These are phyloP conservation scores for Plodia interpunctella DNA, from an alignment of 1,140 invertebrate species.

Conservation along the genomic window DNA sequence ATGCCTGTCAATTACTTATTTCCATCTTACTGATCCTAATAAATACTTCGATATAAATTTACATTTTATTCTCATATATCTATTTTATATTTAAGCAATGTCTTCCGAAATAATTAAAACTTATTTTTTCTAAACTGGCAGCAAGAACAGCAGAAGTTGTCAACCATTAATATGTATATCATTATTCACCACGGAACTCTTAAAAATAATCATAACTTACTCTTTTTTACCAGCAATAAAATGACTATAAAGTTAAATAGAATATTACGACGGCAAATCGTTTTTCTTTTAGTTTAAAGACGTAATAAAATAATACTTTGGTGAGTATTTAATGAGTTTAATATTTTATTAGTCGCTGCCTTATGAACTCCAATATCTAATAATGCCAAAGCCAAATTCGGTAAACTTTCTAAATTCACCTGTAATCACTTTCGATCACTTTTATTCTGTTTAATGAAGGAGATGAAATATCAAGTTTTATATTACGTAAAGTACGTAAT, in stretches of 20 bases:
- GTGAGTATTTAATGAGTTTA: slow-evolving; percentile 24
- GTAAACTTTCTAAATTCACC: neutral
- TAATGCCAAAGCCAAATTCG: neutral
- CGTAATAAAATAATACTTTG: slow-evolving; percentile 18
- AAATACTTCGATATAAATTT: too few species aligned
- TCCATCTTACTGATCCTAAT: too few species aligned
- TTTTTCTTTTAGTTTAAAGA: slow-evolving; percentile 24
- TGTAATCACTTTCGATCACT: neutral
- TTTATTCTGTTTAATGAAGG: neutral
- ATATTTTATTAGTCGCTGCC: slow-evolving; percentile 22
- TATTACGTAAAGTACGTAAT: too few species aligned
- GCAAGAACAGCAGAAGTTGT: too few species aligned
- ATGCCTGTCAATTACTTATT: neutral
- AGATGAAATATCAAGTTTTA: too few species aligned
- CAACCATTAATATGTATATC: too few species aligned
- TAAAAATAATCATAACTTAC: neutral
- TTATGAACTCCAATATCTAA: slow-evolving; percentile 20
- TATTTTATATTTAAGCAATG: too few species aligned
- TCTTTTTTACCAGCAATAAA: slow-evolving; percentile 14
- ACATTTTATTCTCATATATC: too few species aligned
- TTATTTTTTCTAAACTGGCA: too few species aligned
- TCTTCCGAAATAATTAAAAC: too few species aligned
- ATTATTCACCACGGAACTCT: too few species aligned
- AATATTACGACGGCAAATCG: slow-evolving; percentile 24
- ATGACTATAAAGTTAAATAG: slow-evolving; percentile 22